Evolutionary conservation across 1,140 invertebrate species (phyloP).

Genomic region (Halyomorpha halys): DNA sequence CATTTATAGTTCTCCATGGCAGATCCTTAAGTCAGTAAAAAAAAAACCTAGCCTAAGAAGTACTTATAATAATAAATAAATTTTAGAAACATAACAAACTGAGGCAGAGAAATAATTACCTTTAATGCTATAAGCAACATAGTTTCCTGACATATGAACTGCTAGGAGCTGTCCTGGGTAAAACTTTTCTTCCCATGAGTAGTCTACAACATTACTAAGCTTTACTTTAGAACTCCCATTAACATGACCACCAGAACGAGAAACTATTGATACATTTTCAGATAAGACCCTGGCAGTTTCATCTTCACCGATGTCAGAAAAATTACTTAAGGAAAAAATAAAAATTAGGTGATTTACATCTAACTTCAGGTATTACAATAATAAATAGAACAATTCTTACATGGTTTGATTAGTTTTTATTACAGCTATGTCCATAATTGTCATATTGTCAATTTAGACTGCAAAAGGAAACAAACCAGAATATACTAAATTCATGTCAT

Average conservation of each 20-base stretch:
- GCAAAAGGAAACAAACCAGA: not conserved
- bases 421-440: not conserved
- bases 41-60: too few species aligned
- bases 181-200: slow-evolving; percentile 79
- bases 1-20: too few species aligned
- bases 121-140: slow-evolving; percentile 83
- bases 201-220: slow-evolving; percentile 81
- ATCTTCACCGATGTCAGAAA: slow-evolving; percentile 44
- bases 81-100: too few species aligned
- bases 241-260: slow-evolving; percentile 54
- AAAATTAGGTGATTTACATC: not conserved
- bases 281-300: slow-evolving; percentile 54
- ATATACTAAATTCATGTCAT: too few species aligned
- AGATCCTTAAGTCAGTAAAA: too few species aligned
- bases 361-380: not conserved
- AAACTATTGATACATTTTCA: slow-evolving; percentile 57
- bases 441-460: not conserved
- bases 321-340: slow-evolving; percentile 25
- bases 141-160: slow-evolving; percentile 72
- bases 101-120: slow-evolving; percentile 40
- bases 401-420: not conserved
- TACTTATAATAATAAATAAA: too few species aligned
- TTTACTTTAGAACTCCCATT: slow-evolving; percentile 81
- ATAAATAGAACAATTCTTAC: not conserved
- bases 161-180: slow-evolving; percentile 80